Base-by-base conservation (phyloP, 2,113 vertebrate species). In the Isichthys henryi region DNA sequence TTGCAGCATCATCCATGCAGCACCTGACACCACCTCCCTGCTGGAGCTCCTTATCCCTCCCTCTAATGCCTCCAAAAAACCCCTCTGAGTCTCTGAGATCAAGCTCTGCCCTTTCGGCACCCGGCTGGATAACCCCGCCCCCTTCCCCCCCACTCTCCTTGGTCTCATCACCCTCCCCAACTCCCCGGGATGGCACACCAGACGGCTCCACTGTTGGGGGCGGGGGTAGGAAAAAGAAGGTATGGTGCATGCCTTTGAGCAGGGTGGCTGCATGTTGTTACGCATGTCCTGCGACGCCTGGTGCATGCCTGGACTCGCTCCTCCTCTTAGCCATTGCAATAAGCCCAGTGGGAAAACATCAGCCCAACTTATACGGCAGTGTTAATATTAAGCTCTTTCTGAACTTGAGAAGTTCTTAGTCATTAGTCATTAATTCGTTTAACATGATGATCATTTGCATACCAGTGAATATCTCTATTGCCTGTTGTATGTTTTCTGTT, bases 151-250 rank as follows among this genome's bases (percentile, higher is more conserved):
- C 92, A 48, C 91, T 93, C 89, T 94, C 95, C 48, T 84, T 91
- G 85, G 45, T 93, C 91, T 95, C 94, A 82, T 95, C 94, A 2
- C 93, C 95, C 87, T 94, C 94, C 46, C 91, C 95, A 15, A 94
- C 93, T 89, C 94, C 91, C 0, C 91, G 92, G 93, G 91, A 92
- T 90, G 92, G 93, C 91, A 93, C 94, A 89, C 94, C 95, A 91
- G 94, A 94, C 0, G 2, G 50, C 94, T 93, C 90, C 92, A 90
- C 91, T 93, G 94, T 95, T 92, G 92, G 91, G 90, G 94, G 93
- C 10, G n/a, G 27, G 91, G 91, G 92, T 93, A 95, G 94, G 95
- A 95, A 94, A 93, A 95, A 92, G 95, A 95, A 96, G 95, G 95
- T 96, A 96, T 89, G 88, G 70, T 84, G 80, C 86, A 92, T 83